phyloP scores from a whole-genome alignment of 2,888 invertebrate genomes.

The Mythimna loreyi region DNA sequence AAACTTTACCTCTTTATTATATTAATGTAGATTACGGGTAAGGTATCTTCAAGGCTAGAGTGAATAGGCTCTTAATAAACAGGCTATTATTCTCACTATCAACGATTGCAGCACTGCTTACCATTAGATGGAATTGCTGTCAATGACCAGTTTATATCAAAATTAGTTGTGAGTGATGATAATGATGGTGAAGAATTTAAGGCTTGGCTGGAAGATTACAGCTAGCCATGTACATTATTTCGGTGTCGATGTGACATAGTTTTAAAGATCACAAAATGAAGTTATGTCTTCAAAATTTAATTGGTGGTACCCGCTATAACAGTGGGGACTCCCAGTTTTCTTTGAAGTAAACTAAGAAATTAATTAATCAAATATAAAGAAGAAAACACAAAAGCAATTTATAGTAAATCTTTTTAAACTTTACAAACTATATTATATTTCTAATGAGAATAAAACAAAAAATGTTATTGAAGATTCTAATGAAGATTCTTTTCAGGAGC shows the following conservation, averaged over 20 bases:
- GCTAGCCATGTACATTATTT: neutral
- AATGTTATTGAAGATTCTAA: neutral
- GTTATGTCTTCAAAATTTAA: neutral
- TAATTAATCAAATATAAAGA: neutral
- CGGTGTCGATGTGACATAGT: neutral
- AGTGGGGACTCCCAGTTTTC: neutral
- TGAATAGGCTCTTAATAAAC: no score
- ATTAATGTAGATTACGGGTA: no score
- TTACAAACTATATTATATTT: no score
- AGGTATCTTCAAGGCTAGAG: no score
- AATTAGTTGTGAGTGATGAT: neutral
- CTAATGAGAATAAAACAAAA: neutral
- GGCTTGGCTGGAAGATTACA: no score
- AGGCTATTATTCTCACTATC: no score
- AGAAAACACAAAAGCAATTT: neutral
- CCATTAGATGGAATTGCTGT: no score
- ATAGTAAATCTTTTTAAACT: no score
- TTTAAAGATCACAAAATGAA: neutral
- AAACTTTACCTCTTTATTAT: no score
- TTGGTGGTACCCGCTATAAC: no score
- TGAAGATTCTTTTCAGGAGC: conserved; percentile 86
- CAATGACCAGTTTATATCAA: neutral
- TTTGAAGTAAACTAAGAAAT: neutral
- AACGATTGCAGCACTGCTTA: no score
- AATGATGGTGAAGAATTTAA: neutral